Evolutionary conservation across 2,113 vertebrate genomes (phyloP).

Genomic region (Catharus bicknelli): DNA sequence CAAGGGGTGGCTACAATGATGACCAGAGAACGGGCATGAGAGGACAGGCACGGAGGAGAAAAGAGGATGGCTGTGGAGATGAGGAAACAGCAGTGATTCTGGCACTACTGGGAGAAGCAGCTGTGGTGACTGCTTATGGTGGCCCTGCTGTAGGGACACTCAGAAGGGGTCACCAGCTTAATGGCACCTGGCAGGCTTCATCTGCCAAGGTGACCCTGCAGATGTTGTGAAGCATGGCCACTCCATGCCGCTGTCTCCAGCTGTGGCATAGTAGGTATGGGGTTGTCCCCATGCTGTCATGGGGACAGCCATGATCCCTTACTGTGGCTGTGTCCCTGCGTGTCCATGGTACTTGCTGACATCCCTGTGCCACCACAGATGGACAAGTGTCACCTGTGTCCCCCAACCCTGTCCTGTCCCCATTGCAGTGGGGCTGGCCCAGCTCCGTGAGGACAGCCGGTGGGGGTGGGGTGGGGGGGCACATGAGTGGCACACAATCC

Average conservation of each 20-base stretch:
- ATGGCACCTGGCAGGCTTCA: neutral
- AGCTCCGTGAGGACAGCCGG: no score
- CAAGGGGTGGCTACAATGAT: neutral
- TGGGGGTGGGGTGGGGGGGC: no score
- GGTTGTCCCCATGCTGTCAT: neutral
- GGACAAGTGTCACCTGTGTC: neutral
- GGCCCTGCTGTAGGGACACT: conserved; percentile 70
- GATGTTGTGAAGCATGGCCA: neutral
- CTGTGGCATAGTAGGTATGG: neutral
- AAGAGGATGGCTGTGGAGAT: neutral
- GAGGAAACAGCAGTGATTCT: neutral
- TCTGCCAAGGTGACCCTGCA: neutral
- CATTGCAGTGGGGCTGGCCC: neutral
- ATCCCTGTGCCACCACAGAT: neutral
- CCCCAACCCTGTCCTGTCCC: neutral
- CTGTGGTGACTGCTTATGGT: conserved; percentile 18
- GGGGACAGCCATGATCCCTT: neutral
- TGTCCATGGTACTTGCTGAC: neutral
- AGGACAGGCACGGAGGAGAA: neutral
- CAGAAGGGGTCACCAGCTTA: neutral
- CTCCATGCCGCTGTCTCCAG: neutral
- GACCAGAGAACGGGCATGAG: neutral
- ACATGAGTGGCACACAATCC: neutral
- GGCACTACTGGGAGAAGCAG: neutral
- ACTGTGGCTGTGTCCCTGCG: fast-evolving